Evolutionary conservation across 2,888 invertebrate species (phyloP).

Genomic region (Himalopsyche tibetana): DNA sequence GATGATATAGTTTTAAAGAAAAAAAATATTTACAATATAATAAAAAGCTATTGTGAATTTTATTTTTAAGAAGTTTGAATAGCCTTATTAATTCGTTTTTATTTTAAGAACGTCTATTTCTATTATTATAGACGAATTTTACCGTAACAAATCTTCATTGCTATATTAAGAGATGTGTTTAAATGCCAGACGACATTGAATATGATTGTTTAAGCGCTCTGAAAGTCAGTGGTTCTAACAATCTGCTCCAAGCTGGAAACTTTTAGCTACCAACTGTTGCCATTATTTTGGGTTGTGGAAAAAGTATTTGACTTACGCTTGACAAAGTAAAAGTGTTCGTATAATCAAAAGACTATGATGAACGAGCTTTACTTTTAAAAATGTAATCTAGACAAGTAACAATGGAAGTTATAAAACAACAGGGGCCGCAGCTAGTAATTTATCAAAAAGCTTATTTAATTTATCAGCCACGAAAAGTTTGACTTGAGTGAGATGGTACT

Average conservation of each 20-base stretch:
- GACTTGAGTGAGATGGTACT: too few relatives aligned
- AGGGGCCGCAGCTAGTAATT: neutral
- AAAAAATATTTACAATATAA: too few relatives aligned
- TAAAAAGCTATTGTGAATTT: too few relatives aligned
- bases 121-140: too few relatives aligned
- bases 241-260: neutral
- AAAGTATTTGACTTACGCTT: conserved; percentile 18
- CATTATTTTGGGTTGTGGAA: neutral
- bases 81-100: too few relatives aligned
- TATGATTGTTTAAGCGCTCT: neutral
- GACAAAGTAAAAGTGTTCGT: neutral
- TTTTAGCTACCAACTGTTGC: conserved; percentile 11
- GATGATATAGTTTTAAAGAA: too few relatives aligned
- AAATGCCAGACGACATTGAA: too few relatives aligned
- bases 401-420: neutral
- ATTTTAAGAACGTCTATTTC: too few relatives aligned
- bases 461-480: neutral
- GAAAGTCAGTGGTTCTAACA: neutral
- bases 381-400: conserved; percentile 4
- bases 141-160: too few relatives aligned
- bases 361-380: neutral
- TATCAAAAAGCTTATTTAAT: conserved; percentile 14
- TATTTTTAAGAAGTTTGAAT: too few relatives aligned
- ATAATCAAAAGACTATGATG: neutral
- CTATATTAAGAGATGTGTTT: too few relatives aligned